Evolutionary conservation across 2,113 vertebrate species (phyloP).

Genomic region (pig (Sus scrofa)): T2T-Sscrofa CM000818.6:44034001-44034500

Average conservation of each 20-base stretch:
- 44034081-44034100: conserved; percentile 72
- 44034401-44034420: background rate
- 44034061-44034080: conserved; percentile 22
- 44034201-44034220: conserved; percentile 76
- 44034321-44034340: background rate
- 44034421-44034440: conserved; percentile 12
- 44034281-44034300: background rate
- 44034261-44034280: background rate
- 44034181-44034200: conserved; percentile 80
- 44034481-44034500: background rate
- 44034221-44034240: conserved; percentile 70
- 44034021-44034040: background rate
- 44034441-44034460: background rate
- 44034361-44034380: background rate
- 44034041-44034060: background rate
- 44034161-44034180: conserved; percentile 77
- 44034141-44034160: conserved; percentile 80
- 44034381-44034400: background rate
- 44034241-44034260: conserved; percentile 75
- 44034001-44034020: background rate
- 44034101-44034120: conserved; percentile 81
- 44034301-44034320: background rate
- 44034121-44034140: conserved; percentile 79
- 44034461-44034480: conserved; percentile 13
- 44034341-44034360: background rate